Evolutionary conservation across 2,888 invertebrate species (phyloP), one percentile per base, ranked within the genome.

Genomic region (Xestobium rufovillosum): DNA sequence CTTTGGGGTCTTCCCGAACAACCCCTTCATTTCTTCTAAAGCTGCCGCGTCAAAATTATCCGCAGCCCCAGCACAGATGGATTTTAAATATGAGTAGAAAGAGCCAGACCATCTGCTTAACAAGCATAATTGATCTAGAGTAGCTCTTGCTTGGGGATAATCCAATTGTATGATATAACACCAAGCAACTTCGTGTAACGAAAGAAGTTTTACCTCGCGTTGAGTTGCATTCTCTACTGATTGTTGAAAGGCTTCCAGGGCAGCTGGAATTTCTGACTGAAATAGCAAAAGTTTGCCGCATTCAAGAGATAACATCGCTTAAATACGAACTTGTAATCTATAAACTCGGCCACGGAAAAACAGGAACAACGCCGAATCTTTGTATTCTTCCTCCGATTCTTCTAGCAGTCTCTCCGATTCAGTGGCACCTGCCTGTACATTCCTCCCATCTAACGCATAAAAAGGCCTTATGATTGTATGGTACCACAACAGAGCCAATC

Each of bases 381-480:
- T 65, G 53, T 75, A 81, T 45, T 75, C 69, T 36, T 60, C 48
- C 54, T 71, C 57, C 17, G 69, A 67, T 61, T 78, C 71, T 36
- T 67, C 53, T 42, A 77, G 65, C 15, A 78, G 59, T 38, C 66
- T 56, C 41, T 65, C 63, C 0, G 76, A 73, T 2, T 67, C 69
- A 27, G 68, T 64, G 1, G 75, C 71, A 4, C 78, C 78, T 11
- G 75, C 73, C 48, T 68, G 65, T 2, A 75, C 68, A 50, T 76
- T 73, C 14, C 66, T 67, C 3, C 76, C 78, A 54, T 80, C 78
- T 8, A 78, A 63, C 2, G 75, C 75, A 56, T 78, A 79, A 55
- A 79, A 77, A 23, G 81, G 81, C 36, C 77, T 65, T 3, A 80
- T 74, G 26, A 80, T 76, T 10, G 80, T 79, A 52, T 80, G 78